Evolutionary conservation across 2,113 vertebrate species (phyloP).

Genomic region (Calidris pygmaea): DNA sequence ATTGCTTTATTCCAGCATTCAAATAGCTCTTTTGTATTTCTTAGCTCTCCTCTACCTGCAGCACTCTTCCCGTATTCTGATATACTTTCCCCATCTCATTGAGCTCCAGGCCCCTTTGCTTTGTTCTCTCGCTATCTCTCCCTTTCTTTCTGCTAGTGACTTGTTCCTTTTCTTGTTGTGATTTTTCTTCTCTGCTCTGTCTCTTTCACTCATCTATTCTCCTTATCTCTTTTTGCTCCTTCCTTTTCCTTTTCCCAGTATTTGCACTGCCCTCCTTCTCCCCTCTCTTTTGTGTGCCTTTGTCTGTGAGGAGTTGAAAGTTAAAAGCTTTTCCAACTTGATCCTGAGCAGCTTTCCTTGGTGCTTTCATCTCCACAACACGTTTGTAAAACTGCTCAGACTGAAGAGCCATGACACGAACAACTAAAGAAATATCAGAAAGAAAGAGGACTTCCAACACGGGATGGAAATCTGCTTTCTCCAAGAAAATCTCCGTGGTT

Average conservation of each 20-base stretch:
- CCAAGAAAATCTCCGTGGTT: not conserved
- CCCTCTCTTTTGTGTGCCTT: slow-evolving; percentile 3
- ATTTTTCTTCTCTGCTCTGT: slow-evolving; percentile 42
- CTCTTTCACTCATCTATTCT: slow-evolving; percentile 25
- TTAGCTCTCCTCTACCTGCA: not conserved
- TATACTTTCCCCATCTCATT: slow-evolving; percentile 6
- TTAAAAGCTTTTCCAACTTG: slow-evolving; percentile 80
- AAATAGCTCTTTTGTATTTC: slow-evolving; percentile 16
- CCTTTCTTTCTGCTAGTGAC: slow-evolving; percentile 28
- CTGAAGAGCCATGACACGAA: slow-evolving; percentile 73
- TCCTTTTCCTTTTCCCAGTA: not conserved
- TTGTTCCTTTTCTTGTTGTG: slow-evolving; percentile 39
- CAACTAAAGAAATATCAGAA: slow-evolving; percentile 68
- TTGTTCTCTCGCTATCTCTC: slow-evolving; percentile 30
- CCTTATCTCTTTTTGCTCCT: slow-evolving; percentile 32
- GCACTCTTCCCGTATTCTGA: not conserved
- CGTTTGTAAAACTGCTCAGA: slow-evolving; percentile 75
- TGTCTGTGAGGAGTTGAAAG: slow-evolving; percentile 75
- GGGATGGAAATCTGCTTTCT: slow-evolving; percentile 8
- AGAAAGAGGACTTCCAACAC: not conserved
- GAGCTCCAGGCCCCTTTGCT: slow-evolving; percentile 19
- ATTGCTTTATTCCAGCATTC: not conserved
- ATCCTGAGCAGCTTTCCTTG: slow-evolving; percentile 73
- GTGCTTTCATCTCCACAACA: slow-evolving; percentile 77
- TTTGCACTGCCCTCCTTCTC: not conserved